Conservation (phyloP, 2,113 vertebrate genomes). For the Nothocercus julius region DNA sequence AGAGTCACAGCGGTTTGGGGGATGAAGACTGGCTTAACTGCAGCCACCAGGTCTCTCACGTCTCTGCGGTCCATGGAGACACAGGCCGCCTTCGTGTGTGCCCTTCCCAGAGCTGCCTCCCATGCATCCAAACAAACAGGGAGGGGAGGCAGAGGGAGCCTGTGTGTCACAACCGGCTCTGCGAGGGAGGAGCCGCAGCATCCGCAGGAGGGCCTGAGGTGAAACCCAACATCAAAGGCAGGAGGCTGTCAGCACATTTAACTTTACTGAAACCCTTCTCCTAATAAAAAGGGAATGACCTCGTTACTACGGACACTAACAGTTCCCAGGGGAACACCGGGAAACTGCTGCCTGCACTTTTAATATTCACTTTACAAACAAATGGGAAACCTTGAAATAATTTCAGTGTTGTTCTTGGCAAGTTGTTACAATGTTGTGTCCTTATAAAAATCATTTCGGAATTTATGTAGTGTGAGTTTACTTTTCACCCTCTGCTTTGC, state of each 20-base stretch:
- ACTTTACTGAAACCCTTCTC: constrained; percentile 78
- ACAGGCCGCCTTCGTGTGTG: constrained; percentile 24
- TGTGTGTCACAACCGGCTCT: constrained; percentile 66
- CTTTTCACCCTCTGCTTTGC: constrained; percentile 33
- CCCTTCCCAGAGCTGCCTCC: constrained; percentile 68
- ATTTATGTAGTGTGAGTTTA: constrained; percentile 64
- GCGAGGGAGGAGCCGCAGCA: constrained; percentile 73
- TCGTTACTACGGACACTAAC: constrained; percentile 75
- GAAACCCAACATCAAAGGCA: constrained; percentile 80
- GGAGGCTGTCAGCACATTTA: constrained; percentile 79
- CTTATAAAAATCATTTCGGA: constrained; percentile 62
- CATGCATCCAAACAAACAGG: constrained; percentile 75
- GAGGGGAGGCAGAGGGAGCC: constrained; percentile 73
- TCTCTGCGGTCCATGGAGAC: constrained; percentile 41
- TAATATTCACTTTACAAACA: constrained; percentile 79
- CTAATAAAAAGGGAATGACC: constrained; percentile 81
- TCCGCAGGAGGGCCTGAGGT: constrained; percentile 75
- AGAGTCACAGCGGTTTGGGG: background rate
- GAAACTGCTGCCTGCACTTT: constrained; percentile 71
- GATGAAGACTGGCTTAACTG: constrained; percentile 61
- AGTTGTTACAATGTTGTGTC: constrained; percentile 64
- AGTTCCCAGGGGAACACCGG: constrained; percentile 73
- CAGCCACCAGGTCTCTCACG: constrained; percentile 55
- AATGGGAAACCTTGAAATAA: constrained; percentile 76
- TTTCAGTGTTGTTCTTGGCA: constrained; percentile 73